Percentiles rank a stretch among this genome's conserved stretches.
Evolutionary conservation across 2,113 vertebrate species (phyloP).

Genomic region (Micronisus gabar): DNA sequence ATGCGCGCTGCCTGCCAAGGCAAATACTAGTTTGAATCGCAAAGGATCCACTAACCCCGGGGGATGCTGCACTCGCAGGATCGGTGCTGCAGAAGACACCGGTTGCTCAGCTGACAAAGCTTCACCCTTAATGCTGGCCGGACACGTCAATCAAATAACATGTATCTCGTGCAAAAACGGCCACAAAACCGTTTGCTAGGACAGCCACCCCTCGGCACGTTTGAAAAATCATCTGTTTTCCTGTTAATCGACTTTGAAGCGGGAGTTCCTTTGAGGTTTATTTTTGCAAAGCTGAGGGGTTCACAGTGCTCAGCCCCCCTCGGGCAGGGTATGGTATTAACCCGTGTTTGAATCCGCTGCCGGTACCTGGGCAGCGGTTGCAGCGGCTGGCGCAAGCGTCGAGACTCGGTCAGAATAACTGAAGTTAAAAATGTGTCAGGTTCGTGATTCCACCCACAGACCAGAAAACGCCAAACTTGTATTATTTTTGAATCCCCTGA

Average conservation of each 20-base stretch:
- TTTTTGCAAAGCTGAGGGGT: background rate
- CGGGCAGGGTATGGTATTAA: rapidly evolving
- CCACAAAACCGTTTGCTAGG: rapidly evolving
- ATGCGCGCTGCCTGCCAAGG: rapidly evolving
- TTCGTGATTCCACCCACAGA: background rate
- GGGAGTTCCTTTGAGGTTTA: background rate
- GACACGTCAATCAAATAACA: rapidly evolving
- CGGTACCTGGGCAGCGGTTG: background rate
- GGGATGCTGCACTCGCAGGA: background rate
- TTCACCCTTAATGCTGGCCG: rapidly evolving
- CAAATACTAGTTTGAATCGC: background rate
- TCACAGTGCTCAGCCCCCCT: background rate
- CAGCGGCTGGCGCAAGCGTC: rapidly evolving
- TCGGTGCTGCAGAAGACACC: background rate
- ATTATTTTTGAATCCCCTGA: conserved; percentile 39
- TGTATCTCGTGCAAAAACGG: rapidly evolving
- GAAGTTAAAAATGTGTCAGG: background rate
- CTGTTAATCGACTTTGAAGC: background rate
- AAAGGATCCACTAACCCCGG: background rate
- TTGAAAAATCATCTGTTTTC: background rate
- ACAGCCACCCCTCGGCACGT: rapidly evolving
- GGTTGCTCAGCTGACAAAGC: background rate
- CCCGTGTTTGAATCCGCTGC: no score
- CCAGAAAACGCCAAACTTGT: background rate
- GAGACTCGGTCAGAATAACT: background rate